Evolutionary conservation across 2,113 vertebrate genomes (phyloP), one percentile per base, ranked within the genome.

Genomic region (Charina bottae): DNA sequence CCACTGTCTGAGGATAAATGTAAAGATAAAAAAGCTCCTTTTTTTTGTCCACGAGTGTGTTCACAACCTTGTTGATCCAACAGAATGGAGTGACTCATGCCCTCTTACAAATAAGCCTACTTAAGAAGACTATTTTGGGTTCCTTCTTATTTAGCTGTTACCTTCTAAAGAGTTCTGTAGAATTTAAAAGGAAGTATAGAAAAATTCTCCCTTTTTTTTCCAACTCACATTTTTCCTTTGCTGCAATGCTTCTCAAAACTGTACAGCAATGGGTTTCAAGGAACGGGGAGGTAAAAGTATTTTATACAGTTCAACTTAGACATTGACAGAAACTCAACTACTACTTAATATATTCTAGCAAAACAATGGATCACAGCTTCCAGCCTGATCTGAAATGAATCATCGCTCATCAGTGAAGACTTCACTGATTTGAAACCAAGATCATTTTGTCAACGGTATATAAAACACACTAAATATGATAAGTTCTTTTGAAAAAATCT

Each of bases 1-100:
- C 89, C 19, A 2, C 0, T 88, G 49, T 90, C 89, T 89, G 42
- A 84, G 42, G 54, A 89, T 1, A 5, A 54, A 46, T 54, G 91
- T 49, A 37, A 88, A 78, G 19, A 12, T 17, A 24, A 46, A 33
- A 53, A 46, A 60, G 19, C 4, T 21, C 26, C 26, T 9, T 13
- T 24, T 28, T 23, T 54, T 62, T 64, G 46, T 88, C n/a, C 89
- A 92, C 6, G 17, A 53, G 28, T 21, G 56, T 60, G 28, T 58
- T 89, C 42, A 54, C 37, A 88, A 72, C 55, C 85, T 46, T 54
- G 55, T 72, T 26, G 56, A 72, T 37, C 64, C 42, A 56, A 88
- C 46, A 84, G 68, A 92, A 55, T 42, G 72, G 83, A 62, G 72
- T 11, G 72, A 84, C 87, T 92, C 72, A 42, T 54, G 86, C 4